A percentile compares a stretch with the other conserved stretches of the same genome.
phyloP scores from a whole-genome alignment of 2,888 invertebrate genomes.

The Saturnia pavonia region DNA sequence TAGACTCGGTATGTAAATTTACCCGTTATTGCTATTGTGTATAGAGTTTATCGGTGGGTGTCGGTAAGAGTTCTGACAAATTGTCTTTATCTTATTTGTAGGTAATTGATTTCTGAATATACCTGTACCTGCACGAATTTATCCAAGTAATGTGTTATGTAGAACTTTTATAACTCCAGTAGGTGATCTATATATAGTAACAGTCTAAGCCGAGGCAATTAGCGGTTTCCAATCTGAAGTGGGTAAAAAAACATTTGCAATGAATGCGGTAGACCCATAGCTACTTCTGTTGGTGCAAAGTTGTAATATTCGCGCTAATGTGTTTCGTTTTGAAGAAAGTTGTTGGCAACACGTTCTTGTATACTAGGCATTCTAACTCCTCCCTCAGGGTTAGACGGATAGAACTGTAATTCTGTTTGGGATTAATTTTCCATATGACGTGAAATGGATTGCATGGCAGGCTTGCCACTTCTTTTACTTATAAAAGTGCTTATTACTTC shows the following conservation, averaged over 20 bases:
- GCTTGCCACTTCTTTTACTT: neutral
- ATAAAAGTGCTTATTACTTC: neutral
- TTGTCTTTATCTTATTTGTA: neutral
- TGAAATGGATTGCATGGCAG: neutral
- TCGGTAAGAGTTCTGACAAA: neutral
- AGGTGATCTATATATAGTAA: neutral
- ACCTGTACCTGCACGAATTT: neutral
- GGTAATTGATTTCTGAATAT: neutral
- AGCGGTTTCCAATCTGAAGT: neutral
- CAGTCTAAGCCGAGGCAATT: neutral
- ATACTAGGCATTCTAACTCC: neutral
- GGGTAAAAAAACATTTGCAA: neutral
- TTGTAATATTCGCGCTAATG: neutral
- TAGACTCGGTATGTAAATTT: neutral
- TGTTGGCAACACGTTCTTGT: neutral
- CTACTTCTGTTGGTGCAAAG: neutral
- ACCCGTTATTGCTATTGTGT: neutral
- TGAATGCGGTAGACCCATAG: neutral
- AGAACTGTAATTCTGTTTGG: neutral
- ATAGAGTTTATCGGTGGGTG: neutral
- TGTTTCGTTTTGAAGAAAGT: neutral
- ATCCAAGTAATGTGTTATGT: neutral
- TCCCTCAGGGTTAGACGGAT: neutral
- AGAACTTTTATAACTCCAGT: neutral
- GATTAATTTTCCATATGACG: neutral